These are phyloP conservation scores for Acrobasis repandana DNA, from an alignment of 2,888 invertebrate species.

Conservation along the genomic window DNA sequence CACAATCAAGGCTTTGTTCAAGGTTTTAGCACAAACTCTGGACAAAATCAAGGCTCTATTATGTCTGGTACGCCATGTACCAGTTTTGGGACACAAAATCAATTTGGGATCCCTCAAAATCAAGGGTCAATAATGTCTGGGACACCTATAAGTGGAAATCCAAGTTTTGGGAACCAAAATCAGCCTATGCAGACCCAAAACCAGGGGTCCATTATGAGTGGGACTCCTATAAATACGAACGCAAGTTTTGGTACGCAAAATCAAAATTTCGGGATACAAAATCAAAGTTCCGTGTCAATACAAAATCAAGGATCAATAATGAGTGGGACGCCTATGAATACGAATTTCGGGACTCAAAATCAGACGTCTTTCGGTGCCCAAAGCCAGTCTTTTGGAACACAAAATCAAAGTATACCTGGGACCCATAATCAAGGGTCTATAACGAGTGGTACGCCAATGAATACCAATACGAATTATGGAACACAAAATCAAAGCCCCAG, in stretches of 20 bases:
- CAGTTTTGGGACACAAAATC: constrained; percentile 4
- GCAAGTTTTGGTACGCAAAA: neutral
- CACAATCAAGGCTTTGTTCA: constrained; percentile 12
- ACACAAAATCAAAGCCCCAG: neutral
- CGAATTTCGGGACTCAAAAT: constrained; percentile 27
- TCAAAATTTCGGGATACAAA: neutral
- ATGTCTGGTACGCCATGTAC: constrained; percentile 27
- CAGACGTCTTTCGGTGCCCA: constrained; percentile 37
- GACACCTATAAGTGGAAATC: constrained; percentile 35
- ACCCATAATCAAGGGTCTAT: constrained; percentile 42
- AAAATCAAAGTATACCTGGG: constrained; percentile 9
- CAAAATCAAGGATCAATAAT: constrained; percentile 32
- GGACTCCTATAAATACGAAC: neutral
- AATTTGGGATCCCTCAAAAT: constrained; percentile 26
- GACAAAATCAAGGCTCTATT: constrained; percentile 28
- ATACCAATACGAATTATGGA: constrained; percentile 22
- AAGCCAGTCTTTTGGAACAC: constrained; percentile 22
- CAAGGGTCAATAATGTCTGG: constrained; percentile 45
- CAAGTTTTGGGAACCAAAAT: constrained; percentile 17
- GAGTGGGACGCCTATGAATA: constrained; percentile 30
- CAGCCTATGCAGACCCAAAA: constrained; percentile 2
- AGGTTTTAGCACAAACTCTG: constrained; percentile 4
- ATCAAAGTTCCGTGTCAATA: neutral
- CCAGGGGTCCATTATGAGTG: neutral
- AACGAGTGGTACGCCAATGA: constrained; percentile 42